Percentiles rank a stretch among this genome's conserved stretches.
These are phyloP conservation scores for Phyto melanocephala DNA, from an alignment of 2,888 invertebrate species.

Conservation along the genomic window DNA sequence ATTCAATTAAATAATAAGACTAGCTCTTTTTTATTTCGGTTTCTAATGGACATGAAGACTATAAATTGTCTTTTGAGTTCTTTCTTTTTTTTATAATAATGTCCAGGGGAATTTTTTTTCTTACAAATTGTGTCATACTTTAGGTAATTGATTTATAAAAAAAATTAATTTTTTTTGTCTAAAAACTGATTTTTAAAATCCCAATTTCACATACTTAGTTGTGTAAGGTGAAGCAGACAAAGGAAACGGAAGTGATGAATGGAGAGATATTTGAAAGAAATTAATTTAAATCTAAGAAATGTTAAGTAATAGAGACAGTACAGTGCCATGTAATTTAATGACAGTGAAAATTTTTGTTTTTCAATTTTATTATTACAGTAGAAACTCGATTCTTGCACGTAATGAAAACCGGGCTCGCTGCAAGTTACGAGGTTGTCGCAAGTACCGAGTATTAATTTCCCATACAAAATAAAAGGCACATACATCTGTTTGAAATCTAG, in stretches of 20 bases:
- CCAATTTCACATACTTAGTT: neutral
- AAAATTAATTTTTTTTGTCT: neutral
- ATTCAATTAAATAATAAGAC: constrained; percentile 54
- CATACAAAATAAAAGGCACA: too few species aligned
- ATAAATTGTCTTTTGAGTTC: neutral
- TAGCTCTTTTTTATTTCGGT: neutral
- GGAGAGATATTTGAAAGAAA: neutral
- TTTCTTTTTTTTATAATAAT: neutral
- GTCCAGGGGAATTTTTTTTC: neutral
- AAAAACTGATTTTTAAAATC: constrained; percentile 23
- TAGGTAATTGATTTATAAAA: constrained; percentile 25
- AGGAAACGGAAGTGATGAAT: constrained; percentile 29
- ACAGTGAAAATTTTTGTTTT: too few species aligned
- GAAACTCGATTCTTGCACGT: too few species aligned
- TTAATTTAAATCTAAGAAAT: too few species aligned
- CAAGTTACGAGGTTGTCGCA: too few species aligned
- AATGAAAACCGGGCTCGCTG: too few species aligned
- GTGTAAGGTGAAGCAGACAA: neutral
- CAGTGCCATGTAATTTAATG: too few species aligned
- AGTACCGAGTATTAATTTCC: too few species aligned
- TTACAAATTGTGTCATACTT: neutral
- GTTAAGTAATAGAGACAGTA: too few species aligned
- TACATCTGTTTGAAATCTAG: too few species aligned
- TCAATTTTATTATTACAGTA: too few species aligned
- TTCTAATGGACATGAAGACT: neutral